Base-by-base conservation (phyloP, 1,140 invertebrate genomes). In the Euura saliciscinereae region DNA sequence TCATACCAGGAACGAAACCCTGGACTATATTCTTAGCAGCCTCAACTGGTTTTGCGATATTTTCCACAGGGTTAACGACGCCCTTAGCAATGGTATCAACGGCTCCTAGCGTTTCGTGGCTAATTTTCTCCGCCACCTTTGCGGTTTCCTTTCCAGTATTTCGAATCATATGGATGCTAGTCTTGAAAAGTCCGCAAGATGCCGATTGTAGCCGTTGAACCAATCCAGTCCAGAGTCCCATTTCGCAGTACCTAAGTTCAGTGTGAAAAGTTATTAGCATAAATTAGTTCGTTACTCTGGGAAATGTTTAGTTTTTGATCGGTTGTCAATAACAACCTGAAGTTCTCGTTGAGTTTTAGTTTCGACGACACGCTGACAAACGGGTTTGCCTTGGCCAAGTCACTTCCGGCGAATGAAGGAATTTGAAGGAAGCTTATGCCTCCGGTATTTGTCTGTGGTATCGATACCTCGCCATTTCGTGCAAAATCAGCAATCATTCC, bases 401-500 rank as follows among this genome's bases (percentile, higher is more conserved):
- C 51, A 3, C 83, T 79, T 6, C 70, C 73, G 0, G 86, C 81
- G 68, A 91, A 90, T 68, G 84, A 81, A 46, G 85, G 78, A 66
- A 89, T 80, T 10, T 77, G 44, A 3, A 66, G n/a, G 6, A 73
- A 44, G 71, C 69, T 68, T 45, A 8, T 44, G 44, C 8, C 65
- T 5, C 65, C 66, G 28, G 1, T 5, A 71, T 66, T n/a, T 59
- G 66, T 13, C 42, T 46, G 13, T 67, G 65, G 66, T 1, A 44
- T 28, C 66, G 42, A 78, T 6, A 42, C 11, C 74, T 84, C 83
- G 42, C 89, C 87, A 65, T 81, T 86, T 66, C 88, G 87, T 3
- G 91, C 91, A 77, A 95, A 95, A 76, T 92, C 89, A 0, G 90
- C 84, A 42, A 95, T 89, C 70, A 94, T 87, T 44, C 88, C 85